Evolutionary conservation across 2,888 invertebrate genomes (phyloP).

Genomic region (Calameuta filiformis): DNA sequence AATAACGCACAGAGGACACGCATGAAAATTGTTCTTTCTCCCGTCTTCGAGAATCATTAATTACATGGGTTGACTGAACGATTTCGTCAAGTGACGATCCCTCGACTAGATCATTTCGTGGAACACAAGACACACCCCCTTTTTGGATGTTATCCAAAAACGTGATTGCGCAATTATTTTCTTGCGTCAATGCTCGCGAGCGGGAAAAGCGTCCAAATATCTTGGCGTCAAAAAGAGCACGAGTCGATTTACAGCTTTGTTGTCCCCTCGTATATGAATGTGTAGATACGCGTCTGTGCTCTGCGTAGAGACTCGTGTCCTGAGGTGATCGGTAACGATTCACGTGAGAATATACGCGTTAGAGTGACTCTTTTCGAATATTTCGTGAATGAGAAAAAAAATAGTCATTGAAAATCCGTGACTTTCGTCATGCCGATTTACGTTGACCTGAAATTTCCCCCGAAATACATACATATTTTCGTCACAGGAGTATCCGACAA

Average conservation of each 20-base stretch:
- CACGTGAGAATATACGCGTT: neutral
- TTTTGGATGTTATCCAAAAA: constrained; percentile 25
- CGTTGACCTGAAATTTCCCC: neutral
- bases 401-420: neutral
- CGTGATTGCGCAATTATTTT: constrained; percentile 21
- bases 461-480: neutral
- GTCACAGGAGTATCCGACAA: neutral
- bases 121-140: neutral
- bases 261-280: neutral
- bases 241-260: neutral
- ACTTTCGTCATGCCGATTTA: neutral
- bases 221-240: neutral
- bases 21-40: neutral
- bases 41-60: neutral
- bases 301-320: too few relatives aligned
- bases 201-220: constrained; percentile 6
- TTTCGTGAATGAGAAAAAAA: neutral
- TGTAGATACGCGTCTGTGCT: neutral
- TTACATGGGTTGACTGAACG: neutral
- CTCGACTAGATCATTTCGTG: neutral
- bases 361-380: neutral
- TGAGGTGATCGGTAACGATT: neutral
- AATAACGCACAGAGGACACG: neutral
- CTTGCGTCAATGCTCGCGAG: constrained; percentile 20
- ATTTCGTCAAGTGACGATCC: neutral